Conservation (phyloP, 1,140 invertebrate genomes). For the Drosophila persimilis region DNA sequence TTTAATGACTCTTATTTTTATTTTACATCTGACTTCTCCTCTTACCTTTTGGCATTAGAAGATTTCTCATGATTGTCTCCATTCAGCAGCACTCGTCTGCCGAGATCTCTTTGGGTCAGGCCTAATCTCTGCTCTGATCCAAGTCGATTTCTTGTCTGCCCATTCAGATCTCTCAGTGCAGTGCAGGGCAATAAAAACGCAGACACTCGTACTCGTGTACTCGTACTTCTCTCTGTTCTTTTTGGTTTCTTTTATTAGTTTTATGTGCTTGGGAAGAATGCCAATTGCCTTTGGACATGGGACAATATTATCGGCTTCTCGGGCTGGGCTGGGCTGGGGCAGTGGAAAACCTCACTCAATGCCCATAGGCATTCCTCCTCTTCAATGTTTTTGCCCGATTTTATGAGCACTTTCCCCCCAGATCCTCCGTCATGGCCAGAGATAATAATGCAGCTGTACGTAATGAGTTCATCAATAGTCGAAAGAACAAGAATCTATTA, state of each 20-base stretch:
- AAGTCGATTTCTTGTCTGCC: slow-evolving; percentile 30
- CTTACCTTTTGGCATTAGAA: slow-evolving; percentile 55
- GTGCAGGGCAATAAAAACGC: slow-evolving; percentile 39
- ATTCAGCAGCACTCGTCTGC: slow-evolving; percentile 30
- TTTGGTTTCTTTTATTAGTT: slow-evolving; percentile 20
- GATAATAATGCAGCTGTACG: neutral
- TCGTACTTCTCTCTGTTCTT: neutral
- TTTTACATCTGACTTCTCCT: slow-evolving; percentile 27
- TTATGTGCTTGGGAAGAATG: slow-evolving; percentile 33
- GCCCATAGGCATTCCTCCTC: slow-evolving; percentile 3
- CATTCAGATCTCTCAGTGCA: slow-evolving; percentile 25
- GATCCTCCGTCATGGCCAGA: neutral
- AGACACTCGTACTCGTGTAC: slow-evolving; percentile 5
- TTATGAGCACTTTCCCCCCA: slow-evolving; percentile 12
- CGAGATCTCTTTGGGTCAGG: slow-evolving; percentile 33
- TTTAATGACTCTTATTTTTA: slow-evolving; percentile 72
- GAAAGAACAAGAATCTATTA: neutral
- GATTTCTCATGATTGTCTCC: slow-evolving; percentile 73
- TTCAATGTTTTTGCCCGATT: slow-evolving; percentile 10
- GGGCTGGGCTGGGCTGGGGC: neutral
- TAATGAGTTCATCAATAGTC: slow-evolving; percentile 1
- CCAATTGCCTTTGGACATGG: slow-evolving; percentile 20
- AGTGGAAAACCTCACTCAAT: slow-evolving; percentile 21
- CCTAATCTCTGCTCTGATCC: slow-evolving; percentile 57
- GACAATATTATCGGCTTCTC: slow-evolving; percentile 23